Evolutionary conservation across 2,888 invertebrate species (phyloP), one percentile per base, ranked within the genome.

Genomic region (Xylophagus ater): DNA sequence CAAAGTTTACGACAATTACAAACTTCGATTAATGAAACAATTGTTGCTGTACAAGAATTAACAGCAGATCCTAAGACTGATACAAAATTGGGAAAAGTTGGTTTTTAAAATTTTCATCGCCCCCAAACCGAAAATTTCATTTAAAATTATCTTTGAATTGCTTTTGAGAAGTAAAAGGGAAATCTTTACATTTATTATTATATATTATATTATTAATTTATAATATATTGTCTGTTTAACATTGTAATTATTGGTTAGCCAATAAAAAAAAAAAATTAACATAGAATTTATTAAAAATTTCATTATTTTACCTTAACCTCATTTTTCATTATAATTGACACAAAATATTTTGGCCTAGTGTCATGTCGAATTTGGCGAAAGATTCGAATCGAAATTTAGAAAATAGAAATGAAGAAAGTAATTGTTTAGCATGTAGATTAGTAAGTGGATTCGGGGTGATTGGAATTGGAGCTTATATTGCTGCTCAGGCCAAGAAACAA

Each of bases 41-140:
- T 98, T 49, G 97, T 96, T 2, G 75, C 79, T 30, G 86, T 93
- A 4, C 98, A 98, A 68, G 76, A 70, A 45, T 71, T 97, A 2
- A 97, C 97, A 2, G 96, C 96, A 4, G 84, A 97, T 70, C 97
- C 96, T 15, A 90, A 90, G 67, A 97, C 96, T 46, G 93, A 97
- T 58, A 88, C 92, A 1, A 82, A 80, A 59, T 68, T 97, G 32
- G 96, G 96, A 36, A 84, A 87, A 74, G 93, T 96, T 50, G 96
- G 96, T 47, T 67, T 64, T 53, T 76, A 66, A 64, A 50, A 21
- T 14, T 10, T 23, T 23, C 23, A 30, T 17, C 30, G 18, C 31
- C 14, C 13, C n/a, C 12, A 5, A 5, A 12, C 12, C n/a, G 9
- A 5, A 4, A 13, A 4, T 19, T 19, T 19, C 14, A 4, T 5